These are phyloP conservation scores for Miniopterus natalensis DNA, from an alignment of 2,113 vertebrate genomes.

Conservation along the genomic window DNA sequence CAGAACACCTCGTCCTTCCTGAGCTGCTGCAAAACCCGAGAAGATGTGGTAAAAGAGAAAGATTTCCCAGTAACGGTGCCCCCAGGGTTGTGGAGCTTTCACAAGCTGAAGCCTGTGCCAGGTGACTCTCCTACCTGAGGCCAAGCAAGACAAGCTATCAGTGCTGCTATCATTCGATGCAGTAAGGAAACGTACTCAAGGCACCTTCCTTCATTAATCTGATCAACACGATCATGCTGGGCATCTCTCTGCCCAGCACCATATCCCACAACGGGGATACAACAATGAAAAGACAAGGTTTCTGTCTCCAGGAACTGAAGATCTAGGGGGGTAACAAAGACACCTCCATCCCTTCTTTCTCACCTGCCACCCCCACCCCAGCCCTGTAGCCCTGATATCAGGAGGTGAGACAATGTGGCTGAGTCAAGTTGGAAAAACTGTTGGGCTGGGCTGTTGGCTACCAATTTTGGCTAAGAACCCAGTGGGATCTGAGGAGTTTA, in stretches of 20 bases:
- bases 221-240: not conserved
- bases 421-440: not conserved
- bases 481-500: not conserved
- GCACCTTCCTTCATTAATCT: not conserved
- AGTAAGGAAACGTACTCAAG: not conserved
- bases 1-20: constrained; percentile 72
- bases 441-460: not conserved
- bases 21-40: constrained; percentile 23
- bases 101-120: not conserved
- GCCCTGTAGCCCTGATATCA: not conserved
- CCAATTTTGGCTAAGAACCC: not conserved
- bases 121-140: not conserved
- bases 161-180: not conserved
- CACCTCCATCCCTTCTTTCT: not conserved
- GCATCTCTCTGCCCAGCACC: not conserved
- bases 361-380: not conserved
- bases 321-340: not conserved
- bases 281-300: not conserved
- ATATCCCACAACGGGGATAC: not conserved
- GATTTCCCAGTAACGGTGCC: constrained; percentile 43
- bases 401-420: not conserved
- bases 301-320: not conserved
- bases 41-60: constrained; percentile 52
- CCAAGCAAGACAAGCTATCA: not conserved
- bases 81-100: not conserved